Evolutionary conservation across 2,888 invertebrate species (phyloP).

Genomic region (Pecten maximus): DNA sequence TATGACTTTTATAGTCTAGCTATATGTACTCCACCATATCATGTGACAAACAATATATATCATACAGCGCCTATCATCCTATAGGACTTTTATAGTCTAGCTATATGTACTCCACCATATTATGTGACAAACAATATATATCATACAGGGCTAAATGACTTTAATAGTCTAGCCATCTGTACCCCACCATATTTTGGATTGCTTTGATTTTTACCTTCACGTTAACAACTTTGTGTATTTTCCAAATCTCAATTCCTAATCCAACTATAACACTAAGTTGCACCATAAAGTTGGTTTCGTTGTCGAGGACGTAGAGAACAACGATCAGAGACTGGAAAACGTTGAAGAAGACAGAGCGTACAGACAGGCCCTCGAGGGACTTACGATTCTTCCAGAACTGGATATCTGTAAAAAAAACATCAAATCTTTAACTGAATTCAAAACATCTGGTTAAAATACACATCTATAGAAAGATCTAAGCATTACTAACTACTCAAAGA

Average conservation of each 20-base stretch:
- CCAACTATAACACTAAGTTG: slow-evolving; percentile 97
- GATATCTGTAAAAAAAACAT: slow-evolving; percentile 87
- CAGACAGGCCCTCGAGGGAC: slow-evolving; percentile 97
- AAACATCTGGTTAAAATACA: not conserved
- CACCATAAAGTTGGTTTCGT: slow-evolving; percentile 98
- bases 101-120: too few relatives aligned
- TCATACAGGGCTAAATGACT: too few relatives aligned
- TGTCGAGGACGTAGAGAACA: slow-evolving; percentile 97
- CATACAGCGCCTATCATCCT: too few relatives aligned
- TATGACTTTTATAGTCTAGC: too few relatives aligned
- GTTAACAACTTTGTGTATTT: slow-evolving; percentile 93
- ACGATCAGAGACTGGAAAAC: slow-evolving; percentile 98
- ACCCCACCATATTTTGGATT: too few relatives aligned
- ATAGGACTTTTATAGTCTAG: too few relatives aligned
- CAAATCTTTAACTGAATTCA: not conserved
- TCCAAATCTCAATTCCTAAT: slow-evolving; percentile 98
- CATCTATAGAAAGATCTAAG: too few relatives aligned
- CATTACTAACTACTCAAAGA: too few relatives aligned
- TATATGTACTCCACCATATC: too few relatives aligned
- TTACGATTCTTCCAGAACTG: slow-evolving; percentile 99
- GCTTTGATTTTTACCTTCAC: slow-evolving; percentile 78
- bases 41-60: too few relatives aligned
- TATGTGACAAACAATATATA: too few relatives aligned
- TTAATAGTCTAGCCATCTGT: too few relatives aligned
- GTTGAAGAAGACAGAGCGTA: slow-evolving; percentile 97